A percentile compares a stretch with the other conserved stretches of the same genome.
phyloP scores from a whole-genome alignment of 2,113 vertebrate genomes.

The Eptesicus fuscus region DNA sequence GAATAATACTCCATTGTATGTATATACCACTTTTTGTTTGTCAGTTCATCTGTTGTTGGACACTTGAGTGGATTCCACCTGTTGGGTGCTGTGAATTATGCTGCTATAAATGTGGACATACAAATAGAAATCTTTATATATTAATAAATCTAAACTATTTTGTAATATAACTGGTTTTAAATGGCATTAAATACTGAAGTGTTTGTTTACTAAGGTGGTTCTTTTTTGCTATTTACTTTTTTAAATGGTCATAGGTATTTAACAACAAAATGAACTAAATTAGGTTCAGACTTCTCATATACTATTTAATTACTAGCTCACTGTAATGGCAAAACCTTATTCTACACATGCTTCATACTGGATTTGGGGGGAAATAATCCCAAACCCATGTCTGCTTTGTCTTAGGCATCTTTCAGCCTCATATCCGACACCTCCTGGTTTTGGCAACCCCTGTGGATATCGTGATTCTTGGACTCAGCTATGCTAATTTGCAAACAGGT shows the following conservation, averaged over 20 bases:
- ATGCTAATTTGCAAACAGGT: conserved; percentile 91
- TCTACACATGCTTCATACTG: not conserved
- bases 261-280: not conserved
- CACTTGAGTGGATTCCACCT: not conserved
- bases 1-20: not conserved
- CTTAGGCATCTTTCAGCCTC: conserved; percentile 96
- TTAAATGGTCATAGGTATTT: conserved; percentile 10
- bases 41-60: not conserved
- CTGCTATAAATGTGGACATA: not conserved
- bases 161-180: not conserved
- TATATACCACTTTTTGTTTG: not conserved
- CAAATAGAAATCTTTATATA: not conserved
- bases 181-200: not conserved
- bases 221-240: not conserved
- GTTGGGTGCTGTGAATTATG: not conserved
- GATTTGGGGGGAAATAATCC: not conserved
- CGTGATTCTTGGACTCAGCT: conserved; percentile 95
- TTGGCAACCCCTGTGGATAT: conserved; percentile 97
- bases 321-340: not conserved
- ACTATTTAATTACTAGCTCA: not conserved
- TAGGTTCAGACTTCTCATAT: not conserved
- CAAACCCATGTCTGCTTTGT: not conserved
- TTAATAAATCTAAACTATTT: not conserved
- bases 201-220: not conserved
- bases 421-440: conserved; percentile 93